Base-by-base conservation (phyloP, 2,888 invertebrate species). In the Meandrusa payeni region DNA sequence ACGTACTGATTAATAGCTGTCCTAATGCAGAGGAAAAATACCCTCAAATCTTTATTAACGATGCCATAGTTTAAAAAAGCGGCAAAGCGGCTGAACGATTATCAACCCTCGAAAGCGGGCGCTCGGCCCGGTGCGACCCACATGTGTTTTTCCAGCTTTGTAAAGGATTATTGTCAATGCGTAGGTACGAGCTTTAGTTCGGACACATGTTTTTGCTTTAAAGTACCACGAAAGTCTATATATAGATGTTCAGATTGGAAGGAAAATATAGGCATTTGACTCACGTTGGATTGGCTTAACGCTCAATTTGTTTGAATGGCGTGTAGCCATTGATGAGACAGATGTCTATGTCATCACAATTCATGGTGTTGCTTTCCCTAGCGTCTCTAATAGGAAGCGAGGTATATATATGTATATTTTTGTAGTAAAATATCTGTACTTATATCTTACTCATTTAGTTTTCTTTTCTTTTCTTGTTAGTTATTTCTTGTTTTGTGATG, bases 101-200 rank as follows among this genome's bases (percentile, higher is more conserved):
- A 13, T 60, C 55, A 66, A 72, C 76, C 64, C 48, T 75, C 54
- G 46, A 22, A 6, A 39, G 7, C 22, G n/a, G 5, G 1, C 0
- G 26, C 57, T 53, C 43, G 59, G 26, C 60, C 61, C 48, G 36
- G 36, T 46, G 47, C 49, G 46, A 51, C 51, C 48, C 19, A n/a
- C 33, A 19, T 17, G 48, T 49, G 47, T 48, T 61, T 59, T 59
- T 53, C 57, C 45, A 57, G 56, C 64, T 70, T 69, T 72, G 65
- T 69, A 73, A 74, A 74, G 75, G 82, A 82, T 82, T 80, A 81
- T 69, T 66, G 69, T 74, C 73, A 80, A 77, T 75, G 69, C 65
- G 52, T 39, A 61, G 37, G 40, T 47, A 38, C 51, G 56, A 55
- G 60, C 66, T 68, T 73, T 46, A 46, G 31, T 40, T 39, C 38